These are phyloP conservation scores for Hirundo rustica DNA, from an alignment of 2,797 vertebrate genomes.

Conservation along the genomic window DNA sequence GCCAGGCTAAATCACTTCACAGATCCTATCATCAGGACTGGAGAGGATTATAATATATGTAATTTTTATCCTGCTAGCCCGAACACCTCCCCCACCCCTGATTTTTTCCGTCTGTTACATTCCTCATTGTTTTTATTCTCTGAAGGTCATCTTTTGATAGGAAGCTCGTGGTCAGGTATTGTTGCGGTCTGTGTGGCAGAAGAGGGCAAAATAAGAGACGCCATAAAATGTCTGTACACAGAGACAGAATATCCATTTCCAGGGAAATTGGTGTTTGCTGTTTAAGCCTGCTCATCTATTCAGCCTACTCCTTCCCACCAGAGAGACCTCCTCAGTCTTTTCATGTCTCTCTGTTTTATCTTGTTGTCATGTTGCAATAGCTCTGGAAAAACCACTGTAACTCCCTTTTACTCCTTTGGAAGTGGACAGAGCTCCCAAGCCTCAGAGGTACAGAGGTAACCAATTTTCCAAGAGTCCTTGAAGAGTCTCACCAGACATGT, in stretches of 20 bases:
- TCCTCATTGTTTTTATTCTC: neutral
- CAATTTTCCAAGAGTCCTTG: neutral
- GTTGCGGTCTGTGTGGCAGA: neutral
- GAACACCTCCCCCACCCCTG: fast-evolving
- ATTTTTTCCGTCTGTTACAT: neutral
- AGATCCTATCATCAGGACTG: neutral
- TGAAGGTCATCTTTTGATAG: neutral
- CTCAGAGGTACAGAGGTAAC: neutral
- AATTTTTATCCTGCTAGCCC: constrained; percentile 3
- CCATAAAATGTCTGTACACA: neutral
- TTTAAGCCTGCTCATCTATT: neutral
- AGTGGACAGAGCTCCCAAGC: neutral
- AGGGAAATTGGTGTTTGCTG: neutral
- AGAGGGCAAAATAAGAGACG: neutral
- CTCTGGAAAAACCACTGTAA: neutral
- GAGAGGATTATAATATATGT: neutral
- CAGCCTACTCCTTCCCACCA: neutral
- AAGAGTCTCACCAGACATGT: neutral
- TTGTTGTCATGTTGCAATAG: neutral
- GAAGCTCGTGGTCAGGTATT: neutral
- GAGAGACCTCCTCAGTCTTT: neutral
- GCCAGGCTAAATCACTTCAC: constrained; percentile 23
- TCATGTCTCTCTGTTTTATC: neutral
- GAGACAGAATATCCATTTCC: neutral
- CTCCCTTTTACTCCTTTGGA: neutral